Conservation (phyloP, 1,140 invertebrate genomes). For the Melitaea cinxia region DNA sequence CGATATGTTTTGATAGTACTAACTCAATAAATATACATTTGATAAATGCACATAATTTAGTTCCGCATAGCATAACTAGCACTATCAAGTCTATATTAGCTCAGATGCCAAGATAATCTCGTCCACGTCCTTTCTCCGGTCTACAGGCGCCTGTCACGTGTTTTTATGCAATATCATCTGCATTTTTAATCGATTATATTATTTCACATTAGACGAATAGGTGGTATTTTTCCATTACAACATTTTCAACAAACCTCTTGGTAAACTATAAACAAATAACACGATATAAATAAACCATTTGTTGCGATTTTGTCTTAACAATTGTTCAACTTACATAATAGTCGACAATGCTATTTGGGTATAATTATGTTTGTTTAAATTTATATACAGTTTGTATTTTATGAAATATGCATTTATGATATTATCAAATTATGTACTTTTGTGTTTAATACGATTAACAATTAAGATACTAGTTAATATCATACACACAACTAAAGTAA, state of each 20-base stretch:
- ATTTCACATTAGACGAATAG: conserved; percentile 1
- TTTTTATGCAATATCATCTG: conserved; percentile 38
- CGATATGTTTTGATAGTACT: neutral
- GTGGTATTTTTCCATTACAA: neutral
- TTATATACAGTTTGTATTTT: no score
- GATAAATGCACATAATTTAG: neutral
- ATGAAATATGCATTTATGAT: no score
- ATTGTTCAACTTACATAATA: no score
- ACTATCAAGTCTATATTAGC: neutral
- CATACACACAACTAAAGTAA: no score
- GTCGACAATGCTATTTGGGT: no score
- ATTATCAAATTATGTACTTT: no score
- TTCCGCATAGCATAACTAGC: neutral
- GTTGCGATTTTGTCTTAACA: no score
- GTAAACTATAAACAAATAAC: neutral
- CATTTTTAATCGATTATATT: conserved; percentile 28
- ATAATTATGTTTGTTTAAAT: no score
- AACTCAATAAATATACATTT: neutral
- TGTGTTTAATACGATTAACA: no score
- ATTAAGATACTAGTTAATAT: no score
- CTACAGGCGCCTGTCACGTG: conserved; percentile 40
- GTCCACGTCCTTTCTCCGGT: conserved; percentile 21
- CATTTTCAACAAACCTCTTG: neutral
- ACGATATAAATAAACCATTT: no score
- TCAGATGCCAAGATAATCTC: conserved; percentile 9